Conservation (phyloP, 2,888 invertebrate genomes). For the Pristionchus fissidentatus region DNA sequence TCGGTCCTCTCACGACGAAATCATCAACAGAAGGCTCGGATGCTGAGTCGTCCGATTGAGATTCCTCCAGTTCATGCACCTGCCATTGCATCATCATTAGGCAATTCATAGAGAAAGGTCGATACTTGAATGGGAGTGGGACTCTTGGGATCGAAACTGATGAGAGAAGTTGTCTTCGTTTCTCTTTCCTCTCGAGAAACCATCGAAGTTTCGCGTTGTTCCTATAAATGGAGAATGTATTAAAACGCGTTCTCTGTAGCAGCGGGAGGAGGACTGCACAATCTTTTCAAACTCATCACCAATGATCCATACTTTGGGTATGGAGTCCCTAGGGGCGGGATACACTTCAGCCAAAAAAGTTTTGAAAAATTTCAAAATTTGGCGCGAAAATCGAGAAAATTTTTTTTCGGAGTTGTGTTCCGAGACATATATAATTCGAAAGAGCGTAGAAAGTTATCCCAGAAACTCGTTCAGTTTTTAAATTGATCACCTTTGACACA, state of each 20-base stretch:
- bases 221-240: neutral
- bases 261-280: neutral
- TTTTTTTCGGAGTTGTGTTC: too few relatives aligned
- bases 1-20: conserved; percentile 46
- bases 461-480: too few relatives aligned
- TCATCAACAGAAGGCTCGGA: conserved; percentile 39
- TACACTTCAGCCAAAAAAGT: too few relatives aligned
- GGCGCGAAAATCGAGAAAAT: too few relatives aligned
- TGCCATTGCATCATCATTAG: neutral
- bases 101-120: neutral
- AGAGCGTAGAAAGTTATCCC: too few relatives aligned
- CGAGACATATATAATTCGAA: too few relatives aligned
- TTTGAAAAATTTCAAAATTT: too few relatives aligned
- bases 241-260: too few relatives aligned
- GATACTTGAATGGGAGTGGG: conserved; percentile 45
- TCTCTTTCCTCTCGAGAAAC: conserved; percentile 42
- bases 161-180: conserved; percentile 45
- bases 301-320: too few relatives aligned
- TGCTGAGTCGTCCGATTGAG: conserved; percentile 1
- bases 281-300: too few relatives aligned
- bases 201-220: neutral
- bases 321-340: too few relatives aligned
- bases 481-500: too few relatives aligned
- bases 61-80: conserved; percentile 46
- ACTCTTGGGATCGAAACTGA: conserved; percentile 49